Conservation (phyloP, 2,113 vertebrate species). For the Nycticryphes semicollaris region DNA sequence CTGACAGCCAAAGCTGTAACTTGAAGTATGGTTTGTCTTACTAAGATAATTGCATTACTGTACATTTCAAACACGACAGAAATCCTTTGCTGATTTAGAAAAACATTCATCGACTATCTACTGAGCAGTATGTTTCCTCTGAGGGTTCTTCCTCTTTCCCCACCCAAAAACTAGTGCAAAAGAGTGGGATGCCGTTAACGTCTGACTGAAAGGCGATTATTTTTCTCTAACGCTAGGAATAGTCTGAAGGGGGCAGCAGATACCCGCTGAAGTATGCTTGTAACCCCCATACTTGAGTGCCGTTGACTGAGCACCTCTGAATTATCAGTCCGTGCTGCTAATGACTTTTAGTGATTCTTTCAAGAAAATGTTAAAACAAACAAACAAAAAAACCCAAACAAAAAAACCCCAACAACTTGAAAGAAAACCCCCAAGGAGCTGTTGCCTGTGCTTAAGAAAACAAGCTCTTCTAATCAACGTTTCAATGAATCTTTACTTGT, state of each 20-base stretch:
- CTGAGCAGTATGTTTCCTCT: background rate
- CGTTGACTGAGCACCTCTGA: background rate
- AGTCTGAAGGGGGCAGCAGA: constrained; percentile 47
- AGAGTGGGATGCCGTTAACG: background rate
- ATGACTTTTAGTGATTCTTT: background rate
- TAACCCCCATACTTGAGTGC: fast-evolving
- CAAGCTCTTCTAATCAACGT: background rate
- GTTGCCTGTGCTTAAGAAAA: background rate
- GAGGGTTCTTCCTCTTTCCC: background rate
- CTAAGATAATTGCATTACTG: background rate
- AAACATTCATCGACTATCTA: background rate
- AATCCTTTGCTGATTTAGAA: background rate
- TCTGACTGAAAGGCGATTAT: background rate
- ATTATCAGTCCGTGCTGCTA: background rate
- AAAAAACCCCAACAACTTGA: no score
- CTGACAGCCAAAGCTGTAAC: background rate
- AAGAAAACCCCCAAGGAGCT: background rate
- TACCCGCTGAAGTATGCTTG: background rate
- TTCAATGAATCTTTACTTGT: background rate
- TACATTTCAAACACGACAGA: background rate
- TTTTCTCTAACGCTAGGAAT: background rate
- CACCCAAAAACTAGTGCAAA: background rate
- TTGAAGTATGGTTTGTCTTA: background rate
- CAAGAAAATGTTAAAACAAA: background rate
- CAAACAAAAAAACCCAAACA: no score